These are phyloP conservation scores for Eledona agricola DNA, from an alignment of 2,888 invertebrate species.

Conservation along the genomic window DNA sequence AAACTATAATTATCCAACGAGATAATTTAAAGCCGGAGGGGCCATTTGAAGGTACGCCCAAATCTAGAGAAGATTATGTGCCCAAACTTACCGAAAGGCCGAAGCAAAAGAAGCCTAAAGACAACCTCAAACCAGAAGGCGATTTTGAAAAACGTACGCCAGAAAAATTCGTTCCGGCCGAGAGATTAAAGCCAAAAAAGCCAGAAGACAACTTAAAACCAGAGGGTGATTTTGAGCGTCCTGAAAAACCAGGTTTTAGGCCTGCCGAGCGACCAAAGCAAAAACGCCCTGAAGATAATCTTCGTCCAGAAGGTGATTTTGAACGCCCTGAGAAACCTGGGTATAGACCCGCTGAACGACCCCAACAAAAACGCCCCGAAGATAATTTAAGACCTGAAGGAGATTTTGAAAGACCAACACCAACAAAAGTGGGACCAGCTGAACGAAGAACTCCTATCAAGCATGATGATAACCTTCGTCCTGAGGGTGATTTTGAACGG, in stretches of 20 bases:
- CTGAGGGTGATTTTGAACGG: constrained; percentile 60
- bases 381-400: constrained; percentile 64
- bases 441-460: constrained; percentile 60
- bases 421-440: constrained; percentile 60
- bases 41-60: constrained; percentile 63
- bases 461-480: constrained; percentile 64
- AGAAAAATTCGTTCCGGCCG: constrained; percentile 53
- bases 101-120: constrained; percentile 61
- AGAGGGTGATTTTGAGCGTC: constrained; percentile 61
- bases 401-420: constrained; percentile 64
- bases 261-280: constrained; percentile 57
- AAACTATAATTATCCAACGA: constrained; percentile 57
- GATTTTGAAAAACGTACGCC: constrained; percentile 63
- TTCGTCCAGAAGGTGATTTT: constrained; percentile 63
- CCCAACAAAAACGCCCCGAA: constrained; percentile 53
- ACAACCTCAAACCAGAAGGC: constrained; percentile 64
- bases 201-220: constrained; percentile 61
- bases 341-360: constrained; percentile 55
- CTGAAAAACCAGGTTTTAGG: constrained; percentile 44
- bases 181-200: constrained; percentile 55
- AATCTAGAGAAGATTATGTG: constrained; percentile 61
- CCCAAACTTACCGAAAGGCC: constrained; percentile 58
- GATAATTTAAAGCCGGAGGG: constrained; percentile 67
- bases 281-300: constrained; percentile 66
- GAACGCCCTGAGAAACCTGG: constrained; percentile 47